These are phyloP conservation scores for Aphrophora alni DNA, from an alignment of 2,888 invertebrate genomes.

Conservation along the genomic window DNA sequence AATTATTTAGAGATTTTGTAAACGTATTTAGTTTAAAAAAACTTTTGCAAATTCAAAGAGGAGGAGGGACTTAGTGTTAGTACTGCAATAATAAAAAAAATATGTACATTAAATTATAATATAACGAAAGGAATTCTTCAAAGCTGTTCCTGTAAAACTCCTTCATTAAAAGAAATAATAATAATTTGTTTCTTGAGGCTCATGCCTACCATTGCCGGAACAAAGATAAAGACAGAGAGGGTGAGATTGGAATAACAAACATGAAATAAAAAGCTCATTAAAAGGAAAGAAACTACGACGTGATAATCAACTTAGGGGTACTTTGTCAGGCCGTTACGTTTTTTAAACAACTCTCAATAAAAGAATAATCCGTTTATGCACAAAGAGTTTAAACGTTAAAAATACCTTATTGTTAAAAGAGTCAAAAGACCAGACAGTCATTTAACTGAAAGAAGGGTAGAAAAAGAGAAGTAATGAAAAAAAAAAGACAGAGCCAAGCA, in stretches of 20 bases:
- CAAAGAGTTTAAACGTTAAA: background rate
- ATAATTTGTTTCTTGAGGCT: background rate
- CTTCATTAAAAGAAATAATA: background rate
- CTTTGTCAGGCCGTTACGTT: background rate
- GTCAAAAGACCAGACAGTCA: conserved; percentile 6
- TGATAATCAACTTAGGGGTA: background rate
- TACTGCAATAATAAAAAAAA: too few species aligned
- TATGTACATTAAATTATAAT: too few species aligned
- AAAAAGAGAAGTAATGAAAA: background rate
- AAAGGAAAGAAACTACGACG: background rate
- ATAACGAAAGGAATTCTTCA: too few species aligned
- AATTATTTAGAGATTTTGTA: too few species aligned
- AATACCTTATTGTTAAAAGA: background rate
- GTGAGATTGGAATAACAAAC: background rate
- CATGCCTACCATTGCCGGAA: background rate
- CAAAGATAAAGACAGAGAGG: background rate
- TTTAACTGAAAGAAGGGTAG: background rate
- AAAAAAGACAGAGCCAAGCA: background rate
- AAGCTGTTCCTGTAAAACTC: background rate
- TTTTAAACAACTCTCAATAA: conserved; percentile 6
- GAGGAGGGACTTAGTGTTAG: too few species aligned
- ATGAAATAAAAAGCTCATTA: background rate
- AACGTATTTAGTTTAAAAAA: too few species aligned
- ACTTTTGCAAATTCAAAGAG: too few species aligned
- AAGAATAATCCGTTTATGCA: background rate